phyloP scores from a whole-genome alignment of 2,797 vertebrate species.

The Rhinichthys osculus region DNA sequence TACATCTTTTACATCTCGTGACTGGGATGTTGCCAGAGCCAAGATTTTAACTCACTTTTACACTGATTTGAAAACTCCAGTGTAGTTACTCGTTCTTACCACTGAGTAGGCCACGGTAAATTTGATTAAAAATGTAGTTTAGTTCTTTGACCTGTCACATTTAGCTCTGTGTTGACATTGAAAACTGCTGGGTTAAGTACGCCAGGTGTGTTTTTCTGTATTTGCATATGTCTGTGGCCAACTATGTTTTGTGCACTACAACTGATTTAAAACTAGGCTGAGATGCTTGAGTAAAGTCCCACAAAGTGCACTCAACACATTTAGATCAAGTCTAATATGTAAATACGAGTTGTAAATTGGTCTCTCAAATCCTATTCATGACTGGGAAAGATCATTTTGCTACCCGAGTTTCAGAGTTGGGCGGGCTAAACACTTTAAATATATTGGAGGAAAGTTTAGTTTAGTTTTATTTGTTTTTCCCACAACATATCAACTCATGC shows the following conservation, averaged over 20 bases:
- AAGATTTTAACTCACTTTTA: neutral
- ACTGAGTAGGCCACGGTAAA: neutral
- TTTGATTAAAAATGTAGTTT: neutral
- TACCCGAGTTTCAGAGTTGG: neutral
- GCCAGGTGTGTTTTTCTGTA: constrained; percentile 32
- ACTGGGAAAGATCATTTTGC: neutral
- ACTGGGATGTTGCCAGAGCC: neutral
- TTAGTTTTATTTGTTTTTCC: neutral
- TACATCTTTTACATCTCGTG: too few relatives aligned
- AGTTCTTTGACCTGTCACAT: neutral
- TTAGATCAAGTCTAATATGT: neutral
- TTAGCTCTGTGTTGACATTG: neutral
- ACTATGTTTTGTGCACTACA: neutral
- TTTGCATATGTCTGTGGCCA: constrained; percentile 42
- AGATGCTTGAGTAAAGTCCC: neutral
- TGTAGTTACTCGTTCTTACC: neutral
- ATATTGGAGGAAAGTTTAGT: neutral
- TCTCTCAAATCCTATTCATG: neutral
- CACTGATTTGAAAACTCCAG: neutral
- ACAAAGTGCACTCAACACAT: neutral
- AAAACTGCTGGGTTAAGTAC: constrained; percentile 14
- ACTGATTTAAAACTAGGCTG: constrained; percentile 40
- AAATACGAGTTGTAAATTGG: neutral
- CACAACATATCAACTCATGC: neutral
- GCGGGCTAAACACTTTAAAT: neutral